phyloP scores from a whole-genome alignment of 2,888 invertebrate genomes.

The Dicyrtomina minuta region DNA sequence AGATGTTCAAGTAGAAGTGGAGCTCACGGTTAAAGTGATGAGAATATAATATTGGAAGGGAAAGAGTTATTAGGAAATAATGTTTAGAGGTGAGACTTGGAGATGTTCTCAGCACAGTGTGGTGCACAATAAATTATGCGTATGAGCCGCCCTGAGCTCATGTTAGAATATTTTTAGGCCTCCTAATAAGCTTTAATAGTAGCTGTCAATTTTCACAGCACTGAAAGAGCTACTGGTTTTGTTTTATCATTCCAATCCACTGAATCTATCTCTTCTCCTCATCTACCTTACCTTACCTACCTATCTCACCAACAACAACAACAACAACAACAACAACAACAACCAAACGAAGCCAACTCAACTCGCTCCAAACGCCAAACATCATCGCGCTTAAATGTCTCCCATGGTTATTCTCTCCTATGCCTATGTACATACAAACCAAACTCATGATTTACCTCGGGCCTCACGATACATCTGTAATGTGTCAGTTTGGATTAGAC shows the following conservation, averaged over 20 bases:
- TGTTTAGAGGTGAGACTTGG: slow-evolving; percentile 23
- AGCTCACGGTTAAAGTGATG: too few species aligned
- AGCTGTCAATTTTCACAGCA: slow-evolving; percentile 35
- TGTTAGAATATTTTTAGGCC: slow-evolving; percentile 16
- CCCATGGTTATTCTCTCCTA: not conserved
- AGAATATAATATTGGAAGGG: too few species aligned
- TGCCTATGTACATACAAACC: not conserved
- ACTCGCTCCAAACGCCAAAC: too few species aligned
- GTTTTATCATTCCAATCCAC: slow-evolving; percentile 29
- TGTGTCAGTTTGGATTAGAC: slow-evolving; percentile 15
- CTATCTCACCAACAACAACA: not conserved
- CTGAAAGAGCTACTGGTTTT: slow-evolving; percentile 33
- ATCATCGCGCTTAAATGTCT: too few species aligned
- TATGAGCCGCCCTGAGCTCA: slow-evolving; percentile 12
- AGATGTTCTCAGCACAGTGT: slow-evolving; percentile 22
- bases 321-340: too few species aligned
- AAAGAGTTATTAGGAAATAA: slow-evolving; percentile 19
- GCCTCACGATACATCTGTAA: slow-evolving; percentile 8
- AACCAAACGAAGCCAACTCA: too few species aligned
- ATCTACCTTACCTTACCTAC: slow-evolving; percentile 11
- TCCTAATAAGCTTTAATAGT: slow-evolving; percentile 34
- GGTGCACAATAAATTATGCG: slow-evolving; percentile 31
- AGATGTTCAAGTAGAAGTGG: too few species aligned
- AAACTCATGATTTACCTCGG: slow-evolving; percentile 23
- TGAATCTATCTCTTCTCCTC: slow-evolving; percentile 11